Base-by-base conservation (phyloP, 2,797 vertebrate genomes). In the Tragelaphus oryx region DNA sequence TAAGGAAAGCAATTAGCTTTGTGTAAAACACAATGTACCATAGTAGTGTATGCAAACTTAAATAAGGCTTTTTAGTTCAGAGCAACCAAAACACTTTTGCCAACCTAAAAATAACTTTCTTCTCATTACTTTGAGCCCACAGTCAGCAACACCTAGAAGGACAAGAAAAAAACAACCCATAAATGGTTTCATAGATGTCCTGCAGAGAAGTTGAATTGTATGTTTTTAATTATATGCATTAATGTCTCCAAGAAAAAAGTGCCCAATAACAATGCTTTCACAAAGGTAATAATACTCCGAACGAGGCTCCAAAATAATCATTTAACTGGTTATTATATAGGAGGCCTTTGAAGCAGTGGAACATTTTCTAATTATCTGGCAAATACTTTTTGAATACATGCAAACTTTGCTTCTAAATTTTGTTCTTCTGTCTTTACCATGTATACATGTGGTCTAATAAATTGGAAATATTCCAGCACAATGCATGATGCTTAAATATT, bases 181-280 rank as follows among this genome's bases (percentile, higher is more conserved):
- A 97, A 97, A 97, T 80, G 97, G 94, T 95, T 98, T 97, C 96
- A 97, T 96, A 98, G 97, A 94, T 89, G 76, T 96, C 97, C 97
- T 97, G 93, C 97, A 89, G 97, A 97, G 97, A 96, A 94, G 95
- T 93, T 95, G 96, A 96, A 97, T 97, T 97, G 97, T 96, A 96
- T 97, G 97, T 97, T 98, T 98, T 98, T 97, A 97, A 97, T 98
- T 97, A 97, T 93, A 96, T 2, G 30, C 97, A 97, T 97, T 97
- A 98, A 98, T 96, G 96, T 97, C 96, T 96, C 55, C 60, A 95
- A 96, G 97, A 96, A 97, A 97, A 96, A 97, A 96, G 92, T 95
- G 57, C 76, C 95, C 97, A 97, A 98, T 98, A 97, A 97, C 95
- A 97, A 97, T 97, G 97, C 96, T 95, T 97, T 96, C 96, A 96